Conservation (phyloP, 2,113 vertebrate species). For the Podarcis cretensis region DNA sequence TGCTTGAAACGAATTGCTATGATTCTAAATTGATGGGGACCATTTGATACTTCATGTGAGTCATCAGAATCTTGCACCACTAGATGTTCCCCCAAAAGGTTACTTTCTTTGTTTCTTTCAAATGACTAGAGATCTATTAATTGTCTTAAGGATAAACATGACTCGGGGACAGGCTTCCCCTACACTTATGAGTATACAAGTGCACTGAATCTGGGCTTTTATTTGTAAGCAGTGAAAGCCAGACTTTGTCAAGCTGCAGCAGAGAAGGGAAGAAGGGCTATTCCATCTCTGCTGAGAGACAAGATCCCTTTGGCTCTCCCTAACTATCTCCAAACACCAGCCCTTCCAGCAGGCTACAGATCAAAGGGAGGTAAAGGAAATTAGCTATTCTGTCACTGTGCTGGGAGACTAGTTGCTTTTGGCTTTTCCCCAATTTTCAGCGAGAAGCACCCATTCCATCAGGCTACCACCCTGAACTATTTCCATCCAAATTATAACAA, state of each 20-base stretch:
- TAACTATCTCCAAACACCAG: no score
- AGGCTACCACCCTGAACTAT: no score
- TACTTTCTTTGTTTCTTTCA: neutral
- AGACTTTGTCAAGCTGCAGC: neutral
- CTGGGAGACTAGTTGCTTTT: no score
- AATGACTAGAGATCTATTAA: neutral
- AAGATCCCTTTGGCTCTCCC: no score
- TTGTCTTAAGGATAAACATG: neutral
- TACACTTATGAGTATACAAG: neutral
- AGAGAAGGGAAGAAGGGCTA: neutral
- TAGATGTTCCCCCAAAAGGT: constrained; percentile 7
- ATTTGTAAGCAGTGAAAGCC: neutral
- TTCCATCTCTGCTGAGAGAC: no score
- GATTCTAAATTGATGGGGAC: neutral
- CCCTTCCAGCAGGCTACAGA: no score
- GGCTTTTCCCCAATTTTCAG: no score
- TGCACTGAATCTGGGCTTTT: neutral
- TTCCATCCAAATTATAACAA: no score
- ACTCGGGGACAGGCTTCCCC: neutral
- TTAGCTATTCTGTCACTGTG: no score
- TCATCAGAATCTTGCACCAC: neutral
- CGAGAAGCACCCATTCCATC: no score
- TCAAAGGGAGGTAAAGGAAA: no score
- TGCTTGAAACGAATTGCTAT: neutral
- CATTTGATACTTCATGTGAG: neutral